These are phyloP conservation scores for Uloborus diversus DNA, from an alignment of 1,140 invertebrate genomes.

Conservation along the genomic window DNA sequence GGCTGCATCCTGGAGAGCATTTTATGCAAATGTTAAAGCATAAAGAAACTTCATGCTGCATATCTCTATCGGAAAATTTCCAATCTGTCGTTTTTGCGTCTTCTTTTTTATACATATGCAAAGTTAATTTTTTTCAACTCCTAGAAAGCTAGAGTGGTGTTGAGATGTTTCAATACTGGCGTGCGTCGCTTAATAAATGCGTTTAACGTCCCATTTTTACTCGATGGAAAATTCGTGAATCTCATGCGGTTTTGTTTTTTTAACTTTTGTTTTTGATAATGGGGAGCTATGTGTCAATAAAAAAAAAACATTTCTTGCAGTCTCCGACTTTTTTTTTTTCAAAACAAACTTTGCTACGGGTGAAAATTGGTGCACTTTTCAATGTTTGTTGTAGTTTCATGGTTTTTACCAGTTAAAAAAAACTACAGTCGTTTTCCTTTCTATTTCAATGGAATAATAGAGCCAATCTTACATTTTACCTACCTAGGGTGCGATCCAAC, in stretches of 20 bases:
- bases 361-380: neutral
- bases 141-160: constrained; percentile 1
- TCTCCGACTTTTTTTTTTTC: neutral
- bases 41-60: constrained; percentile 10
- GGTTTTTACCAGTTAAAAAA: neutral
- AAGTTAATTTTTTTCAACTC: neutral
- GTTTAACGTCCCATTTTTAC: neutral
- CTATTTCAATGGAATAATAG: too few species aligned
- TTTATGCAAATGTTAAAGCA: constrained; percentile 51
- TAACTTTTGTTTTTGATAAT: too few species aligned
- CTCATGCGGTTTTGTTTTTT: neutral
- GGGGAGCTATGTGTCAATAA: too few species aligned
- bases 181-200: constrained; percentile 6
- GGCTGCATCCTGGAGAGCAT: constrained; percentile 7
- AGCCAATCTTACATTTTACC: too few species aligned
- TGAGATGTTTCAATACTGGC: constrained; percentile 10
- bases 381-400: neutral
- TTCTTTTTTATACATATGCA: neutral
- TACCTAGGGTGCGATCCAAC: too few species aligned
- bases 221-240: neutral
- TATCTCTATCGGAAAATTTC: neutral
- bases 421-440: too few species aligned
- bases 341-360: neutral
- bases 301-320: too few species aligned
- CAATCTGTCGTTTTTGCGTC: neutral